Evolutionary conservation across 2,888 invertebrate genomes (phyloP).

Genomic region (Leptinotarsa peninsularis): DNA sequence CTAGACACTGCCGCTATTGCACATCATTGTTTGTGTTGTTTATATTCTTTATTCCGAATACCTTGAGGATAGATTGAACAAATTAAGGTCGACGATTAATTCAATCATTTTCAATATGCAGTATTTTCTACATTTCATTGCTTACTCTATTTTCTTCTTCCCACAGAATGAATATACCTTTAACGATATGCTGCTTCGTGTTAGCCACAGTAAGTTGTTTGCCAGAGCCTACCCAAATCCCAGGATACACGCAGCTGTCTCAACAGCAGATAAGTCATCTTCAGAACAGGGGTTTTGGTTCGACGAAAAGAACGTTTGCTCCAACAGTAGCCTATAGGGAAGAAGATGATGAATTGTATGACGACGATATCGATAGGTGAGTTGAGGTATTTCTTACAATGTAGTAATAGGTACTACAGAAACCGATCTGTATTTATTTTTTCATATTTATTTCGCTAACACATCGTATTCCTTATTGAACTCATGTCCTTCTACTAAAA

Average conservation of each 20-base stretch:
- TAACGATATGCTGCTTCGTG: conserved; percentile 37
- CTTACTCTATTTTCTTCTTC: not conserved
- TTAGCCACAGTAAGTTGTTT: conserved; percentile 38
- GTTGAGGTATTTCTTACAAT: not conserved
- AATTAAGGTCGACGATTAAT: too few species aligned
- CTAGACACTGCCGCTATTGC: too few species aligned
- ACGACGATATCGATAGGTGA: conserved; percentile 48
- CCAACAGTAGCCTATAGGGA: conserved; percentile 49
- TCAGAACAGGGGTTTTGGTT: conserved; percentile 49
- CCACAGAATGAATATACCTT: conserved; percentile 49
- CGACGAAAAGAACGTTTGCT: conserved; percentile 46
- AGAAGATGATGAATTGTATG: conserved; percentile 44
- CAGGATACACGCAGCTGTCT: conserved; percentile 47
- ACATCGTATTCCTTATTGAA: too few species aligned
- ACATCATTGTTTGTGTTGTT: too few species aligned
- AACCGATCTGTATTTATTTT: too few species aligned
- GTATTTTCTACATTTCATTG: not conserved
- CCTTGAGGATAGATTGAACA: too few species aligned
- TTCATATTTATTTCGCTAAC: too few species aligned
- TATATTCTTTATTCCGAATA: too few species aligned
- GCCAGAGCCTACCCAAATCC: conserved; percentile 47
- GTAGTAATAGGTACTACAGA: too few species aligned
- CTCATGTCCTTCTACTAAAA: too few species aligned
- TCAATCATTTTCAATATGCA: too few species aligned
- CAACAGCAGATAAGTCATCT: conserved; percentile 46